Evolutionary conservation across 2,113 vertebrate genomes (phyloP).

Genomic region (Labrus mixtus): DNA sequence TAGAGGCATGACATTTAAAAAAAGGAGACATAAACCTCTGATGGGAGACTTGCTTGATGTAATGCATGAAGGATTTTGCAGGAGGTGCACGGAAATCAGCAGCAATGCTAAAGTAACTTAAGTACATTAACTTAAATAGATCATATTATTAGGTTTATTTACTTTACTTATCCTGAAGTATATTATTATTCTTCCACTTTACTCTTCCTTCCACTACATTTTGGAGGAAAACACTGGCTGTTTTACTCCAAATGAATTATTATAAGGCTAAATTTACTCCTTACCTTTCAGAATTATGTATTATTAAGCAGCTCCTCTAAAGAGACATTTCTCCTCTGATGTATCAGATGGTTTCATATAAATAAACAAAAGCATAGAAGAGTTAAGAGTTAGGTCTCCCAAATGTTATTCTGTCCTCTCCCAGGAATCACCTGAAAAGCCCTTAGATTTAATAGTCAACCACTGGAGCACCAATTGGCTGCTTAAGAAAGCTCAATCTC

Average conservation of each 20-base stretch:
- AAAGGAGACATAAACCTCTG: slow-evolving; percentile 12
- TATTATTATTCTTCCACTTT: too few relatives aligned
- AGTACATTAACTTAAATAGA: background rate
- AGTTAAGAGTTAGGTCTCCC: too few relatives aligned
- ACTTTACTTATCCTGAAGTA: background rate
- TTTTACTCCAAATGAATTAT: too few relatives aligned
- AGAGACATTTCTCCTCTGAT: background rate
- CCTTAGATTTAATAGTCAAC: too few relatives aligned
- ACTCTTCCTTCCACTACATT: too few relatives aligned
- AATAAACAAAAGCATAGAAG: background rate
- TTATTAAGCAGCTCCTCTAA: background rate
- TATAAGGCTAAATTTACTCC: too few relatives aligned
- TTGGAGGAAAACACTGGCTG: too few relatives aligned
- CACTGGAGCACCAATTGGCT: too few relatives aligned
- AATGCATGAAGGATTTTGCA: background rate
- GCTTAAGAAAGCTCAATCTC: too few relatives aligned
- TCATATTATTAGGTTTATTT: too few relatives aligned
- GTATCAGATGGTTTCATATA: background rate
- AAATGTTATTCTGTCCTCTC: too few relatives aligned
- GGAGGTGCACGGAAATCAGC: background rate
- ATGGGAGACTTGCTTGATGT: slow-evolving; percentile 32
- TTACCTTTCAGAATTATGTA: background rate
- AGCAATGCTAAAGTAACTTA: background rate
- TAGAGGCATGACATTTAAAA: slow-evolving; percentile 4
- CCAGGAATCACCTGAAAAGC: too few relatives aligned